Conservation (phyloP, 2,113 vertebrate species). For the Albula glossodonta region DNA sequence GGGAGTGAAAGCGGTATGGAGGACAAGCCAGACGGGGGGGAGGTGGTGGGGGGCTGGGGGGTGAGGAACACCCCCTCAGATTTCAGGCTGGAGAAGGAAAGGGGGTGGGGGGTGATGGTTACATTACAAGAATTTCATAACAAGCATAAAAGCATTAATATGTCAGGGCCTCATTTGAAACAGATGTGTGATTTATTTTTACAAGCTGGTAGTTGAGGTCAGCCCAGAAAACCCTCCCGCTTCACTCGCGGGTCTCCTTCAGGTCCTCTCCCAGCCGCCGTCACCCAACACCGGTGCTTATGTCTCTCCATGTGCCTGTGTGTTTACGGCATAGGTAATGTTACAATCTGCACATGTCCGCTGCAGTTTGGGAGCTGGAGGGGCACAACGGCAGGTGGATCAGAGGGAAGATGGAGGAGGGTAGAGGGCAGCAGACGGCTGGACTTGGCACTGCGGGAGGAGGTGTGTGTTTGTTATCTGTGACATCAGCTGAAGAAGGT, state of each 20-base stretch:
- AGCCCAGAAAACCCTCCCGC: conserved; percentile 12
- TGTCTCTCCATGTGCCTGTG: neutral
- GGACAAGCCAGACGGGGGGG: neutral
- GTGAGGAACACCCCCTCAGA: conserved; percentile 15
- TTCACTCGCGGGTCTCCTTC: conserved; percentile 5
- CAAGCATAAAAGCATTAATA: conserved; percentile 51
- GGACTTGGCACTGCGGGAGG: no score
- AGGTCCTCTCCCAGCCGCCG: neutral
- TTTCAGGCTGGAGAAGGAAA: neutral
- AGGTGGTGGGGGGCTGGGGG: neutral
- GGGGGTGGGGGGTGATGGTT: neutral
- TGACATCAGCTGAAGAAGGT: neutral
- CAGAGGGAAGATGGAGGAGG: neutral
- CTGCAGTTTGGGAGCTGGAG: neutral
- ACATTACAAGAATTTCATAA: conserved; percentile 49
- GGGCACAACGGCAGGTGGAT: neutral
- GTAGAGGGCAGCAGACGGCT: neutral
- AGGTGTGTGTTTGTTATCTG: neutral
- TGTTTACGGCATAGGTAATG: neutral
- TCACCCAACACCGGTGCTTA: neutral
- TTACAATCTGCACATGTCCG: neutral
- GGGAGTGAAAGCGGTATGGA: neutral
- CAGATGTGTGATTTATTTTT: conserved; percentile 55
- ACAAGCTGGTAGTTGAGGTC: conserved; percentile 43
- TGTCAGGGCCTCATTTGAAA: conserved; percentile 46